Base-by-base conservation (phyloP, 2,888 invertebrate species). In the Stenichneumon culpator region DNA sequence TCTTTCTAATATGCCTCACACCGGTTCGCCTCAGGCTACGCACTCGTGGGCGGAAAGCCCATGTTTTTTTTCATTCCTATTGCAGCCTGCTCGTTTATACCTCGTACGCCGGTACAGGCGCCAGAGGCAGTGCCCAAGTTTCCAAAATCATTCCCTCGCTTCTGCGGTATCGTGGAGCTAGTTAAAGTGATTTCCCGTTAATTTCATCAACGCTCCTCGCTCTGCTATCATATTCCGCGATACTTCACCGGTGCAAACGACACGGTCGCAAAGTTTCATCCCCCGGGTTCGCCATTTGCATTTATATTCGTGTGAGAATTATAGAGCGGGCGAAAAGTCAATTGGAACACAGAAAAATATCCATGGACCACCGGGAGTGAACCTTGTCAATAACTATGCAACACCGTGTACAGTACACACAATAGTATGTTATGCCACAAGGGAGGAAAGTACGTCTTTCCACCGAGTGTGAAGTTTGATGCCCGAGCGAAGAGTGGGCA, bases 221-320 rank as follows among this genome's bases (percentile, higher is more conserved):
- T 44, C 44, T 1, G 9, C 9, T 5, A 9, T 39, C 39, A 39
- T 39, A 39, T 39, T 39, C 3, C 39, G 39, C 39, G 39, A 9
- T 9, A 11, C 39, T 39, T 39, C 11, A 44, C 14, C 44, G 44
- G 3, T 14, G 14, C 22, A 14, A 2, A 3, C 9, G 57, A 57
- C 57, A 7, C 57, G 1, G 7, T 3, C 0, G 57, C 7, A 22
- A 25, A 57, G 57, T 22, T 57, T 57, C 22, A 32, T 60, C 60
- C 60, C 60, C 16, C 4, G 60, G 60, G 60, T 28, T 1, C 5
- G 25, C 14, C 25, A 60, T 60, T 60, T 60, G 60, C 60, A 60
- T 60, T 16, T 25, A 60, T 60, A 60, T 60, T 60, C 60, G 60
- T 32, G 25, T 60, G 16, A 28, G 16, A 60, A 60, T 60, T 60